Evolutionary conservation across 2,113 vertebrate species (phyloP).

Genomic region (Pagrus major): DNA sequence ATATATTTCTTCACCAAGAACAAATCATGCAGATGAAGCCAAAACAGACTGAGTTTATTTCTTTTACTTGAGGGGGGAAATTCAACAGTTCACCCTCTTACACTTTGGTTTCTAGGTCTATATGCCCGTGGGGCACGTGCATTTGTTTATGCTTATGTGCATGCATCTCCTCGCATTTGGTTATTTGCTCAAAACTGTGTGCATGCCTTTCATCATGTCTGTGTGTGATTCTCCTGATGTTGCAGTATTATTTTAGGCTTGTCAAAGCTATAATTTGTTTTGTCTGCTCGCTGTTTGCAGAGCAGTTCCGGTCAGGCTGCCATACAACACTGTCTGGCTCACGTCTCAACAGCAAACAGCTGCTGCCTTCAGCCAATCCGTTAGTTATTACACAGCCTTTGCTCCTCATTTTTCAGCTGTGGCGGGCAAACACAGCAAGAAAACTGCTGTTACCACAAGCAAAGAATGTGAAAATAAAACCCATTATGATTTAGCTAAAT

Average conservation of each 20-base stretch:
- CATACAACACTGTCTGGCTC: conserved; percentile 49
- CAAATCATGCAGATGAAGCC: not conserved
- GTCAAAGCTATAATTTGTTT: conserved; percentile 46
- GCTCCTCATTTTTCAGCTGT: conserved; percentile 6
- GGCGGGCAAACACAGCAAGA: conserved; percentile 15
- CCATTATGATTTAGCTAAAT: not conserved
- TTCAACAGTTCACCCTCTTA: not conserved
- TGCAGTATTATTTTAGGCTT: not conserved
- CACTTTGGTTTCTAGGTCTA: not conserved
- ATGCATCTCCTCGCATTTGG: not conserved
- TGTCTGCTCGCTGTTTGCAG: conserved; percentile 37
- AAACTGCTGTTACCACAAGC: conserved; percentile 1
- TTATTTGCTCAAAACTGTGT: not conserved
- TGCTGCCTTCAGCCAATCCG: conserved; percentile 45
- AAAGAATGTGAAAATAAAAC: conserved; percentile 3
- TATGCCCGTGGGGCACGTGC: not conserved
- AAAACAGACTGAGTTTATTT: not conserved
- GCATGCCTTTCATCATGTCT: not conserved
- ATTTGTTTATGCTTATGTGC: not conserved
- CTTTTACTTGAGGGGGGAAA: not conserved
- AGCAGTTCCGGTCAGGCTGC: conserved; percentile 41
- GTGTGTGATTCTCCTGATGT: not conserved
- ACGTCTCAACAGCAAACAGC: conserved; percentile 55
- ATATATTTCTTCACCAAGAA: not conserved
- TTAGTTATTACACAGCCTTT: conserved; percentile 25